Conservation (phyloP, 2,888 invertebrate genomes). For the Meta bourneti region DNA sequence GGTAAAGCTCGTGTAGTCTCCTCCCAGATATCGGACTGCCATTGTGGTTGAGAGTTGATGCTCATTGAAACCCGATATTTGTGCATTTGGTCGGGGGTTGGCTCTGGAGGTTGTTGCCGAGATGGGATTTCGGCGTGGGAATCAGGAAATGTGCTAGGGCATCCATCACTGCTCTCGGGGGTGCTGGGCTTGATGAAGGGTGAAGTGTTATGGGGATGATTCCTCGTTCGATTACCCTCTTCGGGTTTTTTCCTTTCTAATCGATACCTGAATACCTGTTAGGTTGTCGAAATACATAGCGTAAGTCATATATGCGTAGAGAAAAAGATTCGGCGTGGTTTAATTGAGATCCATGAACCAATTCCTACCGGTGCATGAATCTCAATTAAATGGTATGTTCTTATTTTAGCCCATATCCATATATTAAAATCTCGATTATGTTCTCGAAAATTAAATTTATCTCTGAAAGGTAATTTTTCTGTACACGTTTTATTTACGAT, state of each 20-base stretch:
- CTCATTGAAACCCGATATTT: slow-evolving; percentile 59
- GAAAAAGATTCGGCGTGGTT: too few species aligned
- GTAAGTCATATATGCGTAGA: too few species aligned
- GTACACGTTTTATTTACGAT: too few species aligned
- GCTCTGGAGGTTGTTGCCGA: neutral
- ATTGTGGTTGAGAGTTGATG: neutral
- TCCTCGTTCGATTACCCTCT: neutral
- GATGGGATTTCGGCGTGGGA: slow-evolving; percentile 24
- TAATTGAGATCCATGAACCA: too few species aligned
- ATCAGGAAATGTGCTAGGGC: neutral
- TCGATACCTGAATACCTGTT: too few species aligned
- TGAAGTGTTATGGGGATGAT: neutral
- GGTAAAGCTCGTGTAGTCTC: neutral
- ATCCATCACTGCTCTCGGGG: slow-evolving; percentile 22
- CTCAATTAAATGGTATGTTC: too few species aligned
- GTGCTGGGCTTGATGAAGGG: neutral
- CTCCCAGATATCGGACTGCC: neutral
- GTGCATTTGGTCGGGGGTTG: slow-evolving; percentile 2
- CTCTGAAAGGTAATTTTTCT: too few species aligned
- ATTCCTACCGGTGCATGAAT: too few species aligned
- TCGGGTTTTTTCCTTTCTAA: neutral
- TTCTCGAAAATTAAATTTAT: too few species aligned
- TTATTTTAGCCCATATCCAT: too few species aligned
- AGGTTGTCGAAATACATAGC: too few species aligned
- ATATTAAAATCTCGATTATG: too few species aligned